These are phyloP conservation scores for Acrobeloides nanus DNA, from an alignment of 2,888 invertebrate species.

Conservation along the genomic window DNA sequence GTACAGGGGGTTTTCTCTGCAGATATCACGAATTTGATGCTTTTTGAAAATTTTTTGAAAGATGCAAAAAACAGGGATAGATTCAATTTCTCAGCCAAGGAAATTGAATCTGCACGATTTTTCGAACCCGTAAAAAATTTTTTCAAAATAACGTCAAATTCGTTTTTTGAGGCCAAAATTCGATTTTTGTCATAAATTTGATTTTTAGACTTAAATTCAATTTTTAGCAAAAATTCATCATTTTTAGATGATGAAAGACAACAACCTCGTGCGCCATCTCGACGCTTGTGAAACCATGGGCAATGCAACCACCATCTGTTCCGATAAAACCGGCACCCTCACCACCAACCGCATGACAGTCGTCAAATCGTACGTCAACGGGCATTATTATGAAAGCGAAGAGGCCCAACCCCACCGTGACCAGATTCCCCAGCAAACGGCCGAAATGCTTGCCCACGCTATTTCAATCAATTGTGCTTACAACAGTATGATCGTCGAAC, in stretches of 20 bases:
- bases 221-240: no score
- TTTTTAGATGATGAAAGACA: slow-evolving; percentile 59
- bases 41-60: no score
- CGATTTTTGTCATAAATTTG: no score
- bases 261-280: slow-evolving; percentile 60
- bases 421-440: slow-evolving; percentile 33
- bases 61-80: no score
- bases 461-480: slow-evolving; percentile 62
- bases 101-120: no score
- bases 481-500: slow-evolving; percentile 48
- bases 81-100: no score
- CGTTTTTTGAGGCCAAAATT: no score
- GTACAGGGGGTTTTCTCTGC: not conserved
- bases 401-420: slow-evolving; percentile 36
- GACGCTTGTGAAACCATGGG: slow-evolving; percentile 62
- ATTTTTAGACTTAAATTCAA: no score
- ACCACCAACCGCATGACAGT: slow-evolving; percentile 61
- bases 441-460: slow-evolving; percentile 69
- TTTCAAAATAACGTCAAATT: no score
- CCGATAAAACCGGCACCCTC: slow-evolving; percentile 60
- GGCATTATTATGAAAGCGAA: slow-evolving; percentile 29
- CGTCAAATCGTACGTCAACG: slow-evolving; percentile 61
- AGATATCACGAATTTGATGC: not conserved
- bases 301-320: slow-evolving; percentile 61
- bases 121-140: no score